Base-by-base conservation (phyloP, 2,888 invertebrate genomes). In the Dione vanillae region DNA sequence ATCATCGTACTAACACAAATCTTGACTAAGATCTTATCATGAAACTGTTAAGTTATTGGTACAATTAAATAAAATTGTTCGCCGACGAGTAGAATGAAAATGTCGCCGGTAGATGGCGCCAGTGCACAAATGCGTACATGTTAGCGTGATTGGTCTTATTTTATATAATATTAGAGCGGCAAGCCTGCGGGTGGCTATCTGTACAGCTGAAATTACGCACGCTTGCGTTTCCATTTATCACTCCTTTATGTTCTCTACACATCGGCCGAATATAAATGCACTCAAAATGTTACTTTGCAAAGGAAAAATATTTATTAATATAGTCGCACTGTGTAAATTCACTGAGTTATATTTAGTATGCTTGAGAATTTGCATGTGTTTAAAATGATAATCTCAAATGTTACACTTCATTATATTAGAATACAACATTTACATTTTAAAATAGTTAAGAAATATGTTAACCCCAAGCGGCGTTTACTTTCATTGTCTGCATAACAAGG, bases 171-270 rank as follows among this genome's bases (percentile, higher is more conserved):
- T 62, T 62, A 69, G 52, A 45, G 43, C 19, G 62, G 62, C 52
- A 40, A 62, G 67, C 71, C 73, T 69, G 72, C 69, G 70, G 66
- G 69, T 70, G 67, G 80, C 79, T 67, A 66, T 78, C 77, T 73
- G 65, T 74, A 76, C 76, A 76, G 76, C 79, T 85, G 81, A 83
- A 83, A 83, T 83, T 80, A 82, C 78, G 78, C 77, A 74, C 75
- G 77, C 75, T 79, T 77, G 83, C 82, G 76, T 80, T 82, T 83
- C 80, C 80, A 83, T 83, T 81, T 86, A 84, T 84, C 81, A 78
- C 77, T 41, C 51, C 67, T 37, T 54, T 66, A 47, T 61, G 67
- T 52, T 52, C 43, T 27, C 45, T 45, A 20, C 35, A 61, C 51
- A 67, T 61, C 59, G 41, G 58, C 40, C 47, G 20, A 59, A 45